Evolutionary conservation across 2,797 vertebrate species (phyloP).

Genomic region (Typhlichthys eigenmanni): DNA sequence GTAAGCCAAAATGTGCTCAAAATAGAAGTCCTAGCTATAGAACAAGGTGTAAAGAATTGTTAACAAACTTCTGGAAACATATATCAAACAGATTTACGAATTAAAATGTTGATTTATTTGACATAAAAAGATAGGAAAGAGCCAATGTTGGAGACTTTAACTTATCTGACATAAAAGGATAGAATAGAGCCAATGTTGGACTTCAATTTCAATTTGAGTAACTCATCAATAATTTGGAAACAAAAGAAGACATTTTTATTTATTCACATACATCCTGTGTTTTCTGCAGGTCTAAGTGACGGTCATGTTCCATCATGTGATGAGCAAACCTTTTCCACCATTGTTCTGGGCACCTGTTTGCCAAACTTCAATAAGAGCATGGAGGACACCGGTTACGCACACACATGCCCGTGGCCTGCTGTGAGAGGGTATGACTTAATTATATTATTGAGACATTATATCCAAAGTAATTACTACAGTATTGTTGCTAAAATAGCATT

Average conservation of each 20-base stretch:
- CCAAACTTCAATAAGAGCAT: constrained; percentile 61
- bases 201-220: background rate
- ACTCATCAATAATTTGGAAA: background rate
- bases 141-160: background rate
- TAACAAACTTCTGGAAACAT: background rate
- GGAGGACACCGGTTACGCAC: constrained; percentile 49
- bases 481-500: no score
- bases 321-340: constrained; percentile 46
- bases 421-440: constrained; percentile 52
- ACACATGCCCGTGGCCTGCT: constrained; percentile 68
- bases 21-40: background rate
- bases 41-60: background rate
- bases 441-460: background rate
- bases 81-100: no score
- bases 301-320: constrained; percentile 47
- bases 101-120: no score
- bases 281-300: constrained; percentile 38
- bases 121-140: no score
- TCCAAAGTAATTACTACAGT: no score
- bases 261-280: constrained; percentile 5
- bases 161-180: no score
- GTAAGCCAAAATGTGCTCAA: background rate
- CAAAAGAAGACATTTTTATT: constrained; percentile 1
- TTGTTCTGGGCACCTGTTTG: constrained; percentile 51
- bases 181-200: background rate